These are phyloP conservation scores for Athrips mouffetella DNA, from an alignment of 2,888 invertebrate genomes.

Conservation along the genomic window DNA sequence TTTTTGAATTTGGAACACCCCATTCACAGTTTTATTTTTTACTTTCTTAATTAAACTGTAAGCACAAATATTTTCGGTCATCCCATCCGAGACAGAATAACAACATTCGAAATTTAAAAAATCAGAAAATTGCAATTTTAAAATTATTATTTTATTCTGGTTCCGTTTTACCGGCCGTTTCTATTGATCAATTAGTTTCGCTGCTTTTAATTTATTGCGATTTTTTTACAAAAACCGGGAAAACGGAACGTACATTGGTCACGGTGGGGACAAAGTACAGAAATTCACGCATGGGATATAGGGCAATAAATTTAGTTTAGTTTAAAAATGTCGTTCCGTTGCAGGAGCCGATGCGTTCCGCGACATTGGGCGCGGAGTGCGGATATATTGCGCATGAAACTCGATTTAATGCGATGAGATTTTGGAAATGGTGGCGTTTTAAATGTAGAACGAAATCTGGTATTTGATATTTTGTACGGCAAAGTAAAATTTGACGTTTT, in stretches of 20 bases:
- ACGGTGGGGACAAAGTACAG: conserved; percentile 53
- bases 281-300: conserved; percentile 46
- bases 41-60: background rate
- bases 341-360: conserved; percentile 61
- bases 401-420: conserved; percentile 23
- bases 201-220: conserved; percentile 18
- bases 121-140: background rate
- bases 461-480: too few species aligned
- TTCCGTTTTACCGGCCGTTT: conserved; percentile 15
- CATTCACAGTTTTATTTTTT: background rate
- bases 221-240: conserved; percentile 31
- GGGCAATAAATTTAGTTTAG: conserved; percentile 57
- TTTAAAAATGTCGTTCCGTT: conserved; percentile 57
- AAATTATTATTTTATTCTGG: conserved; percentile 4
- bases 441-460: too few species aligned
- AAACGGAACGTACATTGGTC: conserved; percentile 34
- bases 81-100: background rate
- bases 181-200: conserved; percentile 18
- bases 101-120: background rate
- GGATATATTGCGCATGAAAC: conserved; percentile 66
- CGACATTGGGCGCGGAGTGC: conserved; percentile 58
- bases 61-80: background rate
- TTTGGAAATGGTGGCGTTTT: background rate
- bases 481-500: too few species aligned
- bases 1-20: conserved; percentile 12